Evolutionary conservation across 35 echinoderm and acorn worm species (phyloP).

Genomic region (Hemicentrotus pulcherrimus): DNA sequence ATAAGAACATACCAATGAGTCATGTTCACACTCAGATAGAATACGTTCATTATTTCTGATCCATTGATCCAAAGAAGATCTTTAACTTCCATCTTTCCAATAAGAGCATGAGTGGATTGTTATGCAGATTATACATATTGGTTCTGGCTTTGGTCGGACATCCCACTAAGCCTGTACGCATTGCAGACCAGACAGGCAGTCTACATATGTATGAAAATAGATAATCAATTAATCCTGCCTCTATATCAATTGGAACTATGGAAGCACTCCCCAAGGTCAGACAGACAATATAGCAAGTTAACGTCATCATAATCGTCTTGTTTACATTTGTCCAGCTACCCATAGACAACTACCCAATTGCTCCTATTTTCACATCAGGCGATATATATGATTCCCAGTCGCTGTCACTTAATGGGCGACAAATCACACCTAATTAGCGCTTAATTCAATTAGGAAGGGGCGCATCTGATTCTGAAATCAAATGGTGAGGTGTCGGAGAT

Average conservation of each 20-base stretch:
- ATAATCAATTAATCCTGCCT: constrained; percentile 18
- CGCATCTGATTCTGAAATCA: constrained; percentile 46
- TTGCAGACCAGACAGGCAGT: not conserved
- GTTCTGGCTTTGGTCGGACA: not conserved
- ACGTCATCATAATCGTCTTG: not conserved
- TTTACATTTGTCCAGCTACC: constrained; percentile 27
- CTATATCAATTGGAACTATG: not conserved
- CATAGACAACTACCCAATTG: not conserved
- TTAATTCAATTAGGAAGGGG: constrained; percentile 44
- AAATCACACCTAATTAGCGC: constrained; percentile 49
- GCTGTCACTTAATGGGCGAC: constrained; percentile 29
- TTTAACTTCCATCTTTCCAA: not conserved
- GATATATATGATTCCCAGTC: constrained; percentile 5
- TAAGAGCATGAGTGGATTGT: not conserved
- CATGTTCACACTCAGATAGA: not conserved
- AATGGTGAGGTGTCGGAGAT: constrained; percentile 25
- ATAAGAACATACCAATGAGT: not conserved
- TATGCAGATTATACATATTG: not conserved
- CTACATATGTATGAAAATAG: constrained; percentile 35
- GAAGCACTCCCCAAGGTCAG: not conserved
- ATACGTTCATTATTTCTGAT: not conserved
- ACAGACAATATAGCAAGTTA: not conserved
- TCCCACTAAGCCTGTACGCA: not conserved
- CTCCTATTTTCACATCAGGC: not conserved
- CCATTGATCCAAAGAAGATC: not conserved